Evolutionary conservation across 1,140 invertebrate genomes (phyloP).

Genomic region (Drosophila jambulina): DNA sequence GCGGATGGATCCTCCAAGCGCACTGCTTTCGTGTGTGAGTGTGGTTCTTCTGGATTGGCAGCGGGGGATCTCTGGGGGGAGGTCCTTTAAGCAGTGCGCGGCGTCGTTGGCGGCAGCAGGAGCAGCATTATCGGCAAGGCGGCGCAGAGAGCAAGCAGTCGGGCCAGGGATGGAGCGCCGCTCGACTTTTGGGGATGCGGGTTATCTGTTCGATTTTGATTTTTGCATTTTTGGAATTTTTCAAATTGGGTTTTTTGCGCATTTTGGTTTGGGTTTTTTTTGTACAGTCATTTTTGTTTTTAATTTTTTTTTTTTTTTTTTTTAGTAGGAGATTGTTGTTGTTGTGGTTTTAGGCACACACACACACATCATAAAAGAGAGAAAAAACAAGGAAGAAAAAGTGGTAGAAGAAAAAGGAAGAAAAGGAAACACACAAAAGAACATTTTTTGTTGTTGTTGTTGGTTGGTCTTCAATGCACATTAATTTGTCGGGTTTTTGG

Average conservation of each 20-base stretch:
- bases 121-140: constrained; percentile 36
- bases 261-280: constrained; percentile 27
- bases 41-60: constrained; percentile 14
- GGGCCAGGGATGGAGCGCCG: constrained; percentile 45
- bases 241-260: constrained; percentile 19
- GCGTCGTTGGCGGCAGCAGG: constrained; percentile 28
- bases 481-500: constrained; percentile 8
- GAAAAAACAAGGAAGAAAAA: constrained; percentile 79
- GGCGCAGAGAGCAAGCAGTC: constrained; percentile 46
- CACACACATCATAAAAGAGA: constrained; percentile 80
- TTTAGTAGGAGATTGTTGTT: constrained; percentile 31
- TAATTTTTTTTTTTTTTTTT: constrained; percentile 34
- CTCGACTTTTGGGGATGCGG: constrained; percentile 57
- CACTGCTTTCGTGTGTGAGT: constrained; percentile 34
- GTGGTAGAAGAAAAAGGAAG: constrained; percentile 83
- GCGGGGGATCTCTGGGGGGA: not conserved
- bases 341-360: constrained; percentile 54
- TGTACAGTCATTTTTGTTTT: constrained; percentile 24
- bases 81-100: constrained; percentile 54
- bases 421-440: constrained; percentile 83
- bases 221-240: not conserved
- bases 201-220: constrained; percentile 56
- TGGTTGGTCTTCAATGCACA: constrained; percentile 45
- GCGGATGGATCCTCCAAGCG: constrained; percentile 46
- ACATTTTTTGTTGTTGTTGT: constrained; percentile 58